Percentiles rank a stretch among this genome's conserved stretches.
Conservation (phyloP, 2,113 vertebrate species). For the Lepidiolamprologus cunningtoni region DNA sequence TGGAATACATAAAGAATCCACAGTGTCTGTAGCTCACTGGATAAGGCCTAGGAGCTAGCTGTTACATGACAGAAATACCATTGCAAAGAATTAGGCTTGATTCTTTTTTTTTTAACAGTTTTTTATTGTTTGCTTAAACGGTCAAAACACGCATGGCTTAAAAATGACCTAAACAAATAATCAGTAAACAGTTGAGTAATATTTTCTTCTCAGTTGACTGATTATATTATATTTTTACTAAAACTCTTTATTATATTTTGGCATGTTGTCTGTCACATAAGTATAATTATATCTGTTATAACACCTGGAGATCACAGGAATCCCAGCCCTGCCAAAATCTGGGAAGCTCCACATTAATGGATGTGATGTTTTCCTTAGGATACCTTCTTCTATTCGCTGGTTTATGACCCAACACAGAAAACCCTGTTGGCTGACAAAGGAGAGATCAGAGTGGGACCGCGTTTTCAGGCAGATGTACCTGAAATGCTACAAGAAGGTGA, state of each 20-base stretch:
- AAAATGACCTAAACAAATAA: background rate
- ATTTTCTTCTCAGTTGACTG: background rate
- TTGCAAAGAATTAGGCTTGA: background rate
- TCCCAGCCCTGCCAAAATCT: background rate
- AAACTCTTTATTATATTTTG: background rate
- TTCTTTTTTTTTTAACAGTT: background rate
- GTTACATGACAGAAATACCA: background rate
- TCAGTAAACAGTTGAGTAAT: background rate
- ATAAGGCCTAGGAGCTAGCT: background rate
- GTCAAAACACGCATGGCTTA: background rate
- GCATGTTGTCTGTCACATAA: background rate
- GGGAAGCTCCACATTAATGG: background rate
- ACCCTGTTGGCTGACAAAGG: constrained; percentile 95
- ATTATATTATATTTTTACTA: background rate
- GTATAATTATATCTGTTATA: background rate
- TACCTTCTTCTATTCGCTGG: constrained; percentile 95
- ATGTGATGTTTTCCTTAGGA: constrained; percentile 69
- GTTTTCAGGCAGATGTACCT: constrained; percentile 95
- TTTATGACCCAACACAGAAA: constrained; percentile 95
- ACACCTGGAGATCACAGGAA: background rate
- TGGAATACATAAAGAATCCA: background rate
- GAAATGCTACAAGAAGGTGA: constrained; percentile 89
- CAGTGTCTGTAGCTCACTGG: background rate
- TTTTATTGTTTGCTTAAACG: background rate
- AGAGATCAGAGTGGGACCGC: constrained; percentile 94